phyloP scores from a whole-genome alignment of 1,140 invertebrate species.

The Lordiphosa stackelbergi region DNA sequence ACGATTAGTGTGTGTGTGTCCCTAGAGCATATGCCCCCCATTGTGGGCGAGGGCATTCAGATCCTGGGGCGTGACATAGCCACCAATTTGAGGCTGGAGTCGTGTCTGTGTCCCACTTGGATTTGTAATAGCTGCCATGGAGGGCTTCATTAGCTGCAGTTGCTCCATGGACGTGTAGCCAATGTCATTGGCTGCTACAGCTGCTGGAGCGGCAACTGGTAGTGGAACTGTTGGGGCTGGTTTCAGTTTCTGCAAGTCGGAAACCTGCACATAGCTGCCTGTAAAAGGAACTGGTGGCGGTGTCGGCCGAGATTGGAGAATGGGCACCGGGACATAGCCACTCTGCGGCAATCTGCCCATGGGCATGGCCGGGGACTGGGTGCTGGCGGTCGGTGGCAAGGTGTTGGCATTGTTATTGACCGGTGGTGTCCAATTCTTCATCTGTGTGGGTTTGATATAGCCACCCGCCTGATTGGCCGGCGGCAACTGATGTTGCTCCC shows the following conservation, averaged over 20 bases:
- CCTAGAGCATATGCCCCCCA: slow-evolving; percentile 52
- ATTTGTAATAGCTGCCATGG: slow-evolving; percentile 1
- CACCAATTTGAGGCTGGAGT: slow-evolving; percentile 48
- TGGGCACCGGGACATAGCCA: slow-evolving; percentile 56
- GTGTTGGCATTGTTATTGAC: slow-evolving; percentile 24
- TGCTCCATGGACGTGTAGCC: slow-evolving; percentile 65
- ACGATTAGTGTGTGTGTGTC: neutral
- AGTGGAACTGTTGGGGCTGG: slow-evolving; percentile 15
- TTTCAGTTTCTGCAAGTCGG: slow-evolving; percentile 56
- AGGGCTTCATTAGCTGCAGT: slow-evolving; percentile 55
- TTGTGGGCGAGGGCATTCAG: slow-evolving; percentile 60
- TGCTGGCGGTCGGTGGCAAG: slow-evolving; percentile 11
- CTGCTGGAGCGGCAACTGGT: neutral
- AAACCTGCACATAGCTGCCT: slow-evolving; percentile 49
- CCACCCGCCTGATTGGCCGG: slow-evolving; percentile 13
- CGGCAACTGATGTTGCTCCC: slow-evolving; percentile 1
- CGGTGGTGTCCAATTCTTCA: slow-evolving; percentile 44
- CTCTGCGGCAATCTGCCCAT: slow-evolving; percentile 26
- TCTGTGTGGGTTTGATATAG: slow-evolving; percentile 61
- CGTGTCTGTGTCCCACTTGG: slow-evolving; percentile 8
- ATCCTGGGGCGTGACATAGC: slow-evolving; percentile 62
- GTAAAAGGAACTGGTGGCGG: slow-evolving; percentile 2
- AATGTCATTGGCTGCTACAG: slow-evolving; percentile 17
- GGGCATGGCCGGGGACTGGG: neutral
- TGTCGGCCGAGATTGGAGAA: slow-evolving; percentile 27